phyloP scores from a whole-genome alignment of 92 coral and sea anemone genomes.

The Micromussa lordhowensis region DNA sequence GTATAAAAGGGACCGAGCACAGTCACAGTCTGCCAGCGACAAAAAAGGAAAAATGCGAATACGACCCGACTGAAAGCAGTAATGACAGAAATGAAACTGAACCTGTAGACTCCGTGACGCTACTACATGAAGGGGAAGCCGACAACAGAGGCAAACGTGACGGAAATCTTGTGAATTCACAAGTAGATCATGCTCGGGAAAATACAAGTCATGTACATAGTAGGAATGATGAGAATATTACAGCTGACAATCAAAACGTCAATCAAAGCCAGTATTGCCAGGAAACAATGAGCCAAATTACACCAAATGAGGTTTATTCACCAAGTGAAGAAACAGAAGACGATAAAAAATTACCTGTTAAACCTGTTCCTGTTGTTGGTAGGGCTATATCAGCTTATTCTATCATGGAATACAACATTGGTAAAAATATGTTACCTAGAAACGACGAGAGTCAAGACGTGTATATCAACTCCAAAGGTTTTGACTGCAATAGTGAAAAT shows the following conservation, averaged over 20 bases:
- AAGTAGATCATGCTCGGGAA: background rate
- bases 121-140: background rate
- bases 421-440: background rate
- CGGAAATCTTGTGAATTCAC: background rate
- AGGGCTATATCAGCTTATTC: constrained; percentile 33
- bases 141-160: background rate
- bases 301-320: background rate
- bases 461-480: background rate
- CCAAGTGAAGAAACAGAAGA: background rate
- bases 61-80: background rate
- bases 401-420: constrained; percentile 40
- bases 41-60: background rate
- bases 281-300: background rate
- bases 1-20: background rate
- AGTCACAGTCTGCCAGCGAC: background rate
- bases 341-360: constrained; percentile 11
- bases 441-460: background rate
- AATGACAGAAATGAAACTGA: background rate
- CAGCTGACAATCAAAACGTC: background rate
- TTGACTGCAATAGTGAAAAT: background rate
- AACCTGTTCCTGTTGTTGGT: constrained; percentile 42
- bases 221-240: background rate
- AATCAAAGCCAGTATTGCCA: background rate
- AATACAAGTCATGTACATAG: background rate
- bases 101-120: background rate